Evolutionary conservation across 2,113 vertebrate genomes (phyloP).

Genomic region (Mandrillus leucophaeus): DNA sequence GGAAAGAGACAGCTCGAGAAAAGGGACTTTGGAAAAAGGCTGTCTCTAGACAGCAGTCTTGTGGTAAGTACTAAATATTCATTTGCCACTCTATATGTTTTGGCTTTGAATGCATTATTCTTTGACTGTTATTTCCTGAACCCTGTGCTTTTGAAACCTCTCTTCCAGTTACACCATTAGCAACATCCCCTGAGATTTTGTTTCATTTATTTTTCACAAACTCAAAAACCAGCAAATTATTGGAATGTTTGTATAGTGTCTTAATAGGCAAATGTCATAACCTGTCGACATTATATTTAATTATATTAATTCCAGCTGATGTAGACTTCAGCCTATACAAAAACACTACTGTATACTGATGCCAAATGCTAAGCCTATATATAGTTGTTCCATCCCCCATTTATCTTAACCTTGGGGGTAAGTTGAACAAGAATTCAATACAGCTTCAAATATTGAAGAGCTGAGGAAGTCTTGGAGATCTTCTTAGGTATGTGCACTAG

Average conservation of each 20-base stretch:
- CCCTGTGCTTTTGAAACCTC: neutral
- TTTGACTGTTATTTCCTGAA: constrained; percentile 69
- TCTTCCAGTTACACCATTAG: constrained; percentile 65
- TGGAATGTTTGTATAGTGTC: constrained; percentile 71
- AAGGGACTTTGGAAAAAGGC: constrained; percentile 87
- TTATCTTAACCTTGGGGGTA: constrained; percentile 21
- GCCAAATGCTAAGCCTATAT: constrained; percentile 36
- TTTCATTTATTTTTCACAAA: constrained; percentile 73
- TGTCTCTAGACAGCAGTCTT: constrained; percentile 89
- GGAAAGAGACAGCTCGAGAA: constrained; percentile 86
- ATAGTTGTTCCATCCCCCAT: neutral
- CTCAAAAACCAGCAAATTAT: constrained; percentile 60
- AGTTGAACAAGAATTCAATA: constrained; percentile 25
- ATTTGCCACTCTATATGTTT: constrained; percentile 75
- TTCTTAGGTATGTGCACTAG: neutral
- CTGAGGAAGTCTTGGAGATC: neutral
- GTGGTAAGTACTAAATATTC: constrained; percentile 88
- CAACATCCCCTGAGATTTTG: constrained; percentile 29
- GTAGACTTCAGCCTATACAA: constrained; percentile 46
- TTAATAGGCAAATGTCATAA: constrained; percentile 71
- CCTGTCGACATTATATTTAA: constrained; percentile 75
- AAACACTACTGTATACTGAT: constrained; percentile 51
- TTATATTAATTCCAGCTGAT: constrained; percentile 68
- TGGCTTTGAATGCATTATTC: constrained; percentile 68
- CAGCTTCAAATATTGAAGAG: constrained; percentile 21